Conservation (phyloP, 2,888 invertebrate genomes). For the Aleiodes leptofemur region DNA sequence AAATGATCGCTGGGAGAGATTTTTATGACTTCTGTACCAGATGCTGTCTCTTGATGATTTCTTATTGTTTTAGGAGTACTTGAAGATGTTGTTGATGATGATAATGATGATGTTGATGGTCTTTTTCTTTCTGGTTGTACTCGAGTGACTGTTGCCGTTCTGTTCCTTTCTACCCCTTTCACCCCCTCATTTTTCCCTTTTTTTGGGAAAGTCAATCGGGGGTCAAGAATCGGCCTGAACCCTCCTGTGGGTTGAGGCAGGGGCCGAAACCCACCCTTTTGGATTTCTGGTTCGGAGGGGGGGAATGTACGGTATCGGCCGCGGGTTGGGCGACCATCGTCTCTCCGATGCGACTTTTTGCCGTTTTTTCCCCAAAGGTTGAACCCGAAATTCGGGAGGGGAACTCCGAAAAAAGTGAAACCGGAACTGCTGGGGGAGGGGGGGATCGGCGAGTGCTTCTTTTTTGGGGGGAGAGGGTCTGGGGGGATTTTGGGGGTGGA, state of each 20-base stretch:
- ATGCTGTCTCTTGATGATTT: constrained; percentile 47
- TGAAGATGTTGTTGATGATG: neutral
- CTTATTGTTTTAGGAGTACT: no score
- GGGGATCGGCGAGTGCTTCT: constrained; percentile 63
- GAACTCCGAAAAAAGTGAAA: constrained; percentile 91
- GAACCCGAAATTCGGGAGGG: constrained; percentile 84
- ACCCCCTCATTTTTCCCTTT: constrained; percentile 54
- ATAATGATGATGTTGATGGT: neutral
- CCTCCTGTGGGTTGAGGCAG: constrained; percentile 84
- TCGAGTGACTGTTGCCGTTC: constrained; percentile 56
- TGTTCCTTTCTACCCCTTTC: constrained; percentile 23
- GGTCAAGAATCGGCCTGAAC: constrained; percentile 82
- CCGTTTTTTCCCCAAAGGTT: constrained; percentile 78
- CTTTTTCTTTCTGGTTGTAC: constrained; percentile 46
- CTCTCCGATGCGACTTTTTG: constrained; percentile 73
- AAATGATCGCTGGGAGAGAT: constrained; percentile 18
- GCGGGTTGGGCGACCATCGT: constrained; percentile 65
- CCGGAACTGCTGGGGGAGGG: constrained; percentile 79
- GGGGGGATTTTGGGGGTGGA: constrained; percentile 22
- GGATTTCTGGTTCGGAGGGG: constrained; percentile 80
- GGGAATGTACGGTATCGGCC: constrained; percentile 73
- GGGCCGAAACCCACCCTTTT: constrained; percentile 87
- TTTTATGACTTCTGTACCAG: constrained; percentile 45
- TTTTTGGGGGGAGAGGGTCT: constrained; percentile 75
- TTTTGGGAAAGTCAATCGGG: constrained; percentile 56